Base-by-base conservation (phyloP, 1,140 invertebrate species). In the Drosophila kepulauana region DNA sequence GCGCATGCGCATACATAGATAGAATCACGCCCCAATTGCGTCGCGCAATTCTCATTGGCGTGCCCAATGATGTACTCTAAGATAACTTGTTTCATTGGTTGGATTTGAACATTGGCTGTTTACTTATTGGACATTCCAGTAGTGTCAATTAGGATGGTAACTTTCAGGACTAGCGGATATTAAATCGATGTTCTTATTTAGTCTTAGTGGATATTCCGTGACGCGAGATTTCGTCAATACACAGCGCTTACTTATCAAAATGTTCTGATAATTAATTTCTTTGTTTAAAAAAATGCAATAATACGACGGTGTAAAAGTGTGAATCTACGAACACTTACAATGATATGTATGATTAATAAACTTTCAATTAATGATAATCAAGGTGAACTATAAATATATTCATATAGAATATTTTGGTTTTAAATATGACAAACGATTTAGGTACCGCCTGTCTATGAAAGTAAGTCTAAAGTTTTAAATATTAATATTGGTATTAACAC, bases 121-220 rank as follows among this genome's bases (percentile, higher is more conserved):
- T 30, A 33, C 48, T 57, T 25, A 61, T 48, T 74, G 64, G 69
- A 25, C 54, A 67, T 15, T 38, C 25, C 25, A 16, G 10, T 28
- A 7, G 38, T 30, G n/a, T 13, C 13, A 33, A 38, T 57, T 20
- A 46, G 25, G 8, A n/a, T 57, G 65, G 25, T 33, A n/a, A 16
- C 41, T 54, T 54, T 54, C 30, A 33, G 11, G 13, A 43, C 28
- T 10, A 48, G 16, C 13, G 43, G 45, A 48, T 38, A 49, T 76
- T 58, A 38, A 66, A 71, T 63, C n/a, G 62, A 48, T 35, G 69
- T 85, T 73, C 51, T 30, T 68, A 64, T 75, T 86, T 67, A 86
- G 82, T 85, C 73, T 78, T 65, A 75, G 63, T 52, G 57, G 43
- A 57, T 70, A 66, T 63, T 72, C 58, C 70, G 79, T 59, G 78